Conservation (phyloP, 2,797 vertebrate genomes). For the Pangasius larnaudii region DNA sequence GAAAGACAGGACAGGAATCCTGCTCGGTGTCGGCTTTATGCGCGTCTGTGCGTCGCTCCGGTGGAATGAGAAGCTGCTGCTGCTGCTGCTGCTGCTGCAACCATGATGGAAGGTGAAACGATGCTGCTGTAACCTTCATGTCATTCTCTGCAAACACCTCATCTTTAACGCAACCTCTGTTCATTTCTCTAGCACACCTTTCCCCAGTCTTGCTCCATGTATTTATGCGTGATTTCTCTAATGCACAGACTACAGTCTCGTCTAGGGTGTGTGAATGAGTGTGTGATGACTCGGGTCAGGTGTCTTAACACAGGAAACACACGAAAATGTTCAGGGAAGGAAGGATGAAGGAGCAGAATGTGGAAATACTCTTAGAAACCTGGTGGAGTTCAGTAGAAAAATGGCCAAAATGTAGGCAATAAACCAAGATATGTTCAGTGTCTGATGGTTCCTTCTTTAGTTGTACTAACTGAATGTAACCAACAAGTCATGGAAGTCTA, state of each 20-base stretch:
- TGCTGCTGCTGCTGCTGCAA: constrained; percentile 73
- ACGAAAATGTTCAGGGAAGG: background rate
- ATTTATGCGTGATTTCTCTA: background rate
- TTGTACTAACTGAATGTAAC: background rate
- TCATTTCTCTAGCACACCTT: background rate
- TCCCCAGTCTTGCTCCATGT: background rate
- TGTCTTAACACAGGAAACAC: constrained; percentile 7
- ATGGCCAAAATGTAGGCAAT: background rate
- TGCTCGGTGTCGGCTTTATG: constrained; percentile 56
- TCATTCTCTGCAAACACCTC: background rate
- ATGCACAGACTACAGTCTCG: background rate
- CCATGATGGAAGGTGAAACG: constrained; percentile 83
- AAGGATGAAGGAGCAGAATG: background rate
- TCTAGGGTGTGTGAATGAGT: constrained; percentile 19
- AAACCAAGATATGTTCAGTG: background rate
- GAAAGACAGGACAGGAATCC: constrained; percentile 8
- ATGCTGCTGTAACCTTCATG: constrained; percentile 35
- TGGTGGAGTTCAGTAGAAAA: background rate
- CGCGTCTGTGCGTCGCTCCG: constrained; percentile 42
- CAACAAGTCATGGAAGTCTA: background rate
- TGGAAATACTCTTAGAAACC: background rate
- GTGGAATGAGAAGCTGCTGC: constrained; percentile 83
- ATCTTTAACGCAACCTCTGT: background rate
- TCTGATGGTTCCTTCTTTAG: background rate
- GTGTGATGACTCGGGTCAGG: constrained; percentile 8